Conservation (phyloP, 2,797 vertebrate genomes). For the Protonibea diacanthus region DNA sequence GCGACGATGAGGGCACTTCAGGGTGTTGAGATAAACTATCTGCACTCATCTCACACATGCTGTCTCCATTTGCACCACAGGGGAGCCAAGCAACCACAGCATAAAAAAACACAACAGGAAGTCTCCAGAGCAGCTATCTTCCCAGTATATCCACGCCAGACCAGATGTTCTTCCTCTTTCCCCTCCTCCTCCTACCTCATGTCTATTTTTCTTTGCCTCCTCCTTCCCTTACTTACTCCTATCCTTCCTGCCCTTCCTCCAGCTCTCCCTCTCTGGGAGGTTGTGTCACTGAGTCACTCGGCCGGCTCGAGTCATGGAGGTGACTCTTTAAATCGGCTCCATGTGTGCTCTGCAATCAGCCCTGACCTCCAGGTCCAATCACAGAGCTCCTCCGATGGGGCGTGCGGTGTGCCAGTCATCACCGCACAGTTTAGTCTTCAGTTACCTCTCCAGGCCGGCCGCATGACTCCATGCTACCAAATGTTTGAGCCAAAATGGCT, state of each 20-base stretch:
- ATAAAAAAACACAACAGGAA: constrained; percentile 78
- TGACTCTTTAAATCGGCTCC: constrained; percentile 74
- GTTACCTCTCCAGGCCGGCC: constrained; percentile 37
- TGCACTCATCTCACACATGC: constrained; percentile 72
- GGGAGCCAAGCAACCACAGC: constrained; percentile 69
- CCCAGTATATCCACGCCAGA: constrained; percentile 64
- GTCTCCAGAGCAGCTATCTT: constrained; percentile 74
- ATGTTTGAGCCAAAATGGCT: not conserved
- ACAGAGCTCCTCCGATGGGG: constrained; percentile 25
- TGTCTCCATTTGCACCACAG: constrained; percentile 79
- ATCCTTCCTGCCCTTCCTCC: constrained; percentile 20
- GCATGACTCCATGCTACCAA: constrained; percentile 21
- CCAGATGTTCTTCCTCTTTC: constrained; percentile 81
- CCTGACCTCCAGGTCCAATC: constrained; percentile 68
- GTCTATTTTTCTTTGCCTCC: constrained; percentile 31
- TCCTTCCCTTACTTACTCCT: constrained; percentile 8
- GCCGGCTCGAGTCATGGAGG: constrained; percentile 62
- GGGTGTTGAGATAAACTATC: constrained; percentile 56
- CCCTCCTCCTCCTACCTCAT: constrained; percentile 10
- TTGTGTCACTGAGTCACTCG: constrained; percentile 60
- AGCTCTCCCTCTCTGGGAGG: constrained; percentile 9
- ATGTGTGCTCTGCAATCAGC: constrained; percentile 68
- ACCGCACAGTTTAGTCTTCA: constrained; percentile 32
- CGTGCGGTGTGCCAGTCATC: constrained; percentile 18
- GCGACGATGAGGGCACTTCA: constrained; percentile 33